A percentile compares a stretch with the other conserved stretches of the same genome.
Evolutionary conservation across 2,113 vertebrate species (phyloP).

Genomic region (Saimiri boliviensis): DNA sequence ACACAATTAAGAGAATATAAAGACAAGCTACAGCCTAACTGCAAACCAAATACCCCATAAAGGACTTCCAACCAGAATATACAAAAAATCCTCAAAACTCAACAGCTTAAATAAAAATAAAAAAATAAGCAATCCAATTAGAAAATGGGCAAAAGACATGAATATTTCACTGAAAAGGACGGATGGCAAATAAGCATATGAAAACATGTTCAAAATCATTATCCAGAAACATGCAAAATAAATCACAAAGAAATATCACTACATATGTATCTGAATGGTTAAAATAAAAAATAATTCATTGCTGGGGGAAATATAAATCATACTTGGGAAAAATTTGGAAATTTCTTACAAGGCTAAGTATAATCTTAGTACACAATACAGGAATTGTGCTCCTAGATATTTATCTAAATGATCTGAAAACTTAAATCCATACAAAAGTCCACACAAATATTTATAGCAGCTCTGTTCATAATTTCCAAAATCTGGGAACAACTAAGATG

Average conservation of each 20-base stretch:
- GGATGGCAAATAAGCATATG: not conserved
- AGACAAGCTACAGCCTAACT: not conserved
- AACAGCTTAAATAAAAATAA: not conserved
- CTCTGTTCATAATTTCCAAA: constrained; percentile 20
- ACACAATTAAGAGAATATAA: not conserved
- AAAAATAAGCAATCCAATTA: not conserved
- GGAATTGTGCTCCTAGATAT: not conserved
- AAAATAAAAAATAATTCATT: constrained; percentile 43
- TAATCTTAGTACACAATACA: not conserved
- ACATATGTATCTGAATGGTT: not conserved
- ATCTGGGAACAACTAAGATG: not conserved
- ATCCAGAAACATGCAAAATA: constrained; percentile 42
- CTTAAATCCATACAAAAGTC: not conserved
- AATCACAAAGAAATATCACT: not conserved
- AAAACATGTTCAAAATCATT: constrained; percentile 16
- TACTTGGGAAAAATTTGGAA: not conserved
- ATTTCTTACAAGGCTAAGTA: constrained; percentile 16
- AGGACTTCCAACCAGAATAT: not conserved
- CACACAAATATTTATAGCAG: not conserved
- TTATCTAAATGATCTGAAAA: not conserved
- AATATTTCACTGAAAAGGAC: constrained; percentile 22
- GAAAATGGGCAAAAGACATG: constrained; percentile 27
- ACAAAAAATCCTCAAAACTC: not conserved
- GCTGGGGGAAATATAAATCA: not conserved
- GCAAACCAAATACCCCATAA: not conserved